Evolutionary conservation across 2,888 invertebrate species (phyloP).

Genomic region (Resseliella maxima): DNA sequence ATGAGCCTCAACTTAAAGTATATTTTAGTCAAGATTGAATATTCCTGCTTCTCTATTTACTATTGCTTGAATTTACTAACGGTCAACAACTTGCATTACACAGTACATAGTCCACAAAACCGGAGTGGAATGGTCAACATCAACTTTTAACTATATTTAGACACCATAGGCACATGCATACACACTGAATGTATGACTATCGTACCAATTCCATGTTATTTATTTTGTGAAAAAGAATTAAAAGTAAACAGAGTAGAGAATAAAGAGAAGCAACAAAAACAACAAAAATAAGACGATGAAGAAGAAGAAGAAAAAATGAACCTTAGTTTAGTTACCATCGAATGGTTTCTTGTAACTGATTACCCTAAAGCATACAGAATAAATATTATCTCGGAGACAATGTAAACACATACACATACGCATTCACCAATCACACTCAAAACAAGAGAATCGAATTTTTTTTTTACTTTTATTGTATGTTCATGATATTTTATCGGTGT

Average conservation of each 20-base stretch:
- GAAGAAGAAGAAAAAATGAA: no score
- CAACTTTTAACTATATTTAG: background rate
- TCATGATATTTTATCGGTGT: no score
- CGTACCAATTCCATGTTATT: background rate
- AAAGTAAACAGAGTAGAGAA: background rate
- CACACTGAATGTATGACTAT: background rate
- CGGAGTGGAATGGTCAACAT: background rate
- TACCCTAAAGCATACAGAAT: background rate
- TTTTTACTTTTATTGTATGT: background rate
- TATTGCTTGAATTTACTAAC: background rate
- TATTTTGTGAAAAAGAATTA: background rate
- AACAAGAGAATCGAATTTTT: background rate
- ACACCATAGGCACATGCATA: background rate
- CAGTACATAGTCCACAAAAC: background rate
- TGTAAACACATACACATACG: background rate
- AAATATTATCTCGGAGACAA: slow-evolving; percentile 13
- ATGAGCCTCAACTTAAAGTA: no score
- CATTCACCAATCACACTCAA: background rate
- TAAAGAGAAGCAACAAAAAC: no score
- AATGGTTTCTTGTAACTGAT: background rate
- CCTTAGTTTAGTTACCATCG: background rate
- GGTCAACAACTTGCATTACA: background rate
- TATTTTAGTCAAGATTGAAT: no score
- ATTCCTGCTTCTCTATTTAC: background rate
- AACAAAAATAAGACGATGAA: no score